Conservation (phyloP, 2,113 vertebrate species). For the Merops nubicus region DNA sequence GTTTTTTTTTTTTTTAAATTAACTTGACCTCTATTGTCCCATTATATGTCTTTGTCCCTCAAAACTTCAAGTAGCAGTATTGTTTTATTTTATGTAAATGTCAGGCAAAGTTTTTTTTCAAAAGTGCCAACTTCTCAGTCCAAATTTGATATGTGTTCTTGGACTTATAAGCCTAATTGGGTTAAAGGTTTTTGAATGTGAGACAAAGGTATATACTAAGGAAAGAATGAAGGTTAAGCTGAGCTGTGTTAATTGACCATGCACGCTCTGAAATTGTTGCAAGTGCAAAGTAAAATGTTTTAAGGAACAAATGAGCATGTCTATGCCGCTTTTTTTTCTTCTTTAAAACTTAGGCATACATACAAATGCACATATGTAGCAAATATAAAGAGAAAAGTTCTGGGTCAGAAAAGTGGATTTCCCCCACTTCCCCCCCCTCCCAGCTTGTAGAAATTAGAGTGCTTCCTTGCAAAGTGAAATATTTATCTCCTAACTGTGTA, state of each 20-base stretch:
- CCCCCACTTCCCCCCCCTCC: neutral
- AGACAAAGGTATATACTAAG: neutral
- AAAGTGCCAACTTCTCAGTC: neutral
- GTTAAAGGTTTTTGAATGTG: conserved; percentile 2
- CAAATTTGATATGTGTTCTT: neutral
- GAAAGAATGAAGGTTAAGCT: neutral
- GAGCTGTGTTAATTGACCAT: neutral
- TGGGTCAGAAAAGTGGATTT: neutral
- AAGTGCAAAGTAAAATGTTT: neutral
- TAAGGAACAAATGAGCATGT: neutral
- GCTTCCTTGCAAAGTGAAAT: neutral
- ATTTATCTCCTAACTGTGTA: neutral
- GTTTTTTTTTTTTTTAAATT: neutral
- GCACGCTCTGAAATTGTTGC: neutral
- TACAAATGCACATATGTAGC: neutral
- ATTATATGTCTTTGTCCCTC: neutral
- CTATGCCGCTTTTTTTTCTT: neutral
- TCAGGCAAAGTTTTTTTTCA: neutral
- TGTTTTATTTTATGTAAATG: neutral
- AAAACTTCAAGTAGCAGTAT: neutral
- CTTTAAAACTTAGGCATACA: neutral
- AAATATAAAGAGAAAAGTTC: neutral
- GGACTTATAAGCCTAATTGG: neutral
- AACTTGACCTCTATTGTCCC: neutral
- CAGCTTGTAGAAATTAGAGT: neutral